Percentiles rank a stretch among this genome's conserved stretches.
These are phyloP conservation scores for Polyergus mexicanus DNA, from an alignment of 1,140 invertebrate genomes.

Conservation along the genomic window DNA sequence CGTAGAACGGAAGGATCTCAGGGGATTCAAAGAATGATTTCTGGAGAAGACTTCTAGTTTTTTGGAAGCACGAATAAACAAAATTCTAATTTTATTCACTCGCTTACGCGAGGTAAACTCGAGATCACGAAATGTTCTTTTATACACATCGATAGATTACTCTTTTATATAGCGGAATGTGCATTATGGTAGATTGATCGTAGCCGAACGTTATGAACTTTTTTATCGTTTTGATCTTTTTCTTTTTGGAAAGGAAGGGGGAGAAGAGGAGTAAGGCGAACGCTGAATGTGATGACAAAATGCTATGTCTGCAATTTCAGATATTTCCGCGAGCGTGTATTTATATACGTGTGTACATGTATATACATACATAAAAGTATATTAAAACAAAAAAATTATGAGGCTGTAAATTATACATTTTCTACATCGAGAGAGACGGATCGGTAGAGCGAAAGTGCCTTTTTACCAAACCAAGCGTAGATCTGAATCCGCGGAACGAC, in stretches of 20 bases:
- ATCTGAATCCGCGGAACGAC: conserved; percentile 70
- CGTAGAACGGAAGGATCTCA: conserved; percentile 3
- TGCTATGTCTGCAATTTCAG: conserved; percentile 31
- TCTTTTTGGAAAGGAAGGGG: not conserved
- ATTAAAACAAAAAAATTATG: conserved; percentile 56
- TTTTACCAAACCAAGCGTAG: conserved; percentile 74
- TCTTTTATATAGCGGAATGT: conserved; percentile 66
- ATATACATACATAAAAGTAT: conserved; percentile 35
- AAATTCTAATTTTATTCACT: not conserved
- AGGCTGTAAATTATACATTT: conserved; percentile 76
- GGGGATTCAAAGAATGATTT: conserved; percentile 4
- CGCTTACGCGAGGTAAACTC: conserved; percentile 2
- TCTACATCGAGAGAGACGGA: conserved; percentile 69
- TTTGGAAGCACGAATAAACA: not conserved
- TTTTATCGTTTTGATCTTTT: conserved; percentile 9
- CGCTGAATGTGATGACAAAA: conserved; percentile 19
- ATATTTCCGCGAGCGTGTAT: conserved; percentile 9
- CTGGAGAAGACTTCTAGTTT: not conserved
- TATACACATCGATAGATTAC: conserved; percentile 55
- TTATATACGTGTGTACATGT: not conserved
- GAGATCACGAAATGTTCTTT: conserved; percentile 25
- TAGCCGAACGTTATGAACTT: conserved; percentile 12
- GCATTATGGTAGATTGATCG: not conserved
- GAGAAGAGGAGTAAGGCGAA: not conserved
- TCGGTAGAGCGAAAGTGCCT: conserved; percentile 82